These are phyloP conservation scores for Diadema setosum DNA, from an alignment of 35 echinoderm and acorn worm species.

Conservation along the genomic window DNA sequence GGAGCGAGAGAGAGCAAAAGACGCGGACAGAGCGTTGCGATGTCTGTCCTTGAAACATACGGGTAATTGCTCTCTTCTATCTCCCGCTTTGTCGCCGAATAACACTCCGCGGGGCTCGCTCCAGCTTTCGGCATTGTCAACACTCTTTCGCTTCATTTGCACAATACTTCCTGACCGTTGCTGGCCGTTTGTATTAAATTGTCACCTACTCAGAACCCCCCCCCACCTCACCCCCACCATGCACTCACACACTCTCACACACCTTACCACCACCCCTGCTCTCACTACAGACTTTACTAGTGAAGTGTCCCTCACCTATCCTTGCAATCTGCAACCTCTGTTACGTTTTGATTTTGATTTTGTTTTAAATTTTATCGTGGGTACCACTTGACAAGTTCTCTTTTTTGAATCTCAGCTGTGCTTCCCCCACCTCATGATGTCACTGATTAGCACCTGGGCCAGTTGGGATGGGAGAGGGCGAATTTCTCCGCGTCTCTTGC, in stretches of 20 bases:
- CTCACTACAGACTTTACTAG: background rate
- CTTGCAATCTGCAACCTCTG: background rate
- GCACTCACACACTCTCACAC: background rate
- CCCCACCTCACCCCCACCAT: background rate
- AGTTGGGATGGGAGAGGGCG: background rate
- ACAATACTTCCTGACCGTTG: background rate
- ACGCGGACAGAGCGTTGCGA: background rate
- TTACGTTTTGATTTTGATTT: background rate
- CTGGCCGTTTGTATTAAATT: background rate
- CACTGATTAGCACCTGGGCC: background rate
- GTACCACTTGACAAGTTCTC: background rate
- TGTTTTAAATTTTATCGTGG: background rate
- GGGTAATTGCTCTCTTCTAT: background rate
- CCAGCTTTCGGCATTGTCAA: background rate
- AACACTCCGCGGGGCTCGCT: background rate
- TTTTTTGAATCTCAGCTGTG: background rate
- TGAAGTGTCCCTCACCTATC: background rate
- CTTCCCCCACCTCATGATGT: too few species aligned
- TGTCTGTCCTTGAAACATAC: slow-evolving; percentile 7
- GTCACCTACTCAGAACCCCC: background rate
- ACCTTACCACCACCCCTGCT: background rate
- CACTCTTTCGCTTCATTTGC: background rate
- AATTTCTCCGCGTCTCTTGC: background rate
- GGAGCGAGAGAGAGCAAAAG: background rate
- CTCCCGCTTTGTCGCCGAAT: background rate